Conservation (phyloP, 2,797 vertebrate genomes). For the Melanotaenia pygmaea region DNA sequence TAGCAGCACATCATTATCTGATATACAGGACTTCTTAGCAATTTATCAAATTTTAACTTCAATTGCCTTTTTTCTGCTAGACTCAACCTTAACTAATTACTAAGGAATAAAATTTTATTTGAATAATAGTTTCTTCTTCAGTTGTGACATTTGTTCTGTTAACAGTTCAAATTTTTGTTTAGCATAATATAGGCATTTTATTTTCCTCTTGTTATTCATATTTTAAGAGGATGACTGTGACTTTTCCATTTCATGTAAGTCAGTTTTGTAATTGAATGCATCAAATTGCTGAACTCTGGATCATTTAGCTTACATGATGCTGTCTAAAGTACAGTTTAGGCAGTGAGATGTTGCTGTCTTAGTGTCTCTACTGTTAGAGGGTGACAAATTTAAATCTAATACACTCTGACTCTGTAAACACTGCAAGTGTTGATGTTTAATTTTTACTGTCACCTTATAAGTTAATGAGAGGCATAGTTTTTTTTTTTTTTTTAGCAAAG, state of each 20-base stretch:
- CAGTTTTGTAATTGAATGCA: slow-evolving; percentile 3
- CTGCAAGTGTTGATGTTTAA: background rate
- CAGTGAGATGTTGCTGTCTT: background rate
- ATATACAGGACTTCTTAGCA: background rate
- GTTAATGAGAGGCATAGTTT: background rate
- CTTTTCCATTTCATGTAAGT: background rate
- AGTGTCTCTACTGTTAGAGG: background rate
- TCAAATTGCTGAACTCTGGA: background rate
- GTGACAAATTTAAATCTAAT: slow-evolving; percentile 2
- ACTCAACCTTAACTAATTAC: too few relatives aligned
- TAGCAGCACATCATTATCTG: background rate
- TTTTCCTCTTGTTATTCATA: background rate
- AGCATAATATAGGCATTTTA: background rate
- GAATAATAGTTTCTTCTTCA: background rate
- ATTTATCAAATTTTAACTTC: background rate
- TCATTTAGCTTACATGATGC: background rate
- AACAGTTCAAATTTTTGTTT: background rate
- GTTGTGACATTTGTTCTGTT: background rate
- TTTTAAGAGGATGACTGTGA: background rate
- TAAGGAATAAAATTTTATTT: too few relatives aligned
- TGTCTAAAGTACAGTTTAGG: slow-evolving; percentile 16
- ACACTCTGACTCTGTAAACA: slow-evolving; percentile 11
- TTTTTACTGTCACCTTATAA: slow-evolving; percentile 1
- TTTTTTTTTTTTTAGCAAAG: background rate
- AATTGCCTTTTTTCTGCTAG: background rate